These are phyloP conservation scores for Carduelis carduelis DNA, from an alignment of 2,797 vertebrate species.

Conservation along the genomic window DNA sequence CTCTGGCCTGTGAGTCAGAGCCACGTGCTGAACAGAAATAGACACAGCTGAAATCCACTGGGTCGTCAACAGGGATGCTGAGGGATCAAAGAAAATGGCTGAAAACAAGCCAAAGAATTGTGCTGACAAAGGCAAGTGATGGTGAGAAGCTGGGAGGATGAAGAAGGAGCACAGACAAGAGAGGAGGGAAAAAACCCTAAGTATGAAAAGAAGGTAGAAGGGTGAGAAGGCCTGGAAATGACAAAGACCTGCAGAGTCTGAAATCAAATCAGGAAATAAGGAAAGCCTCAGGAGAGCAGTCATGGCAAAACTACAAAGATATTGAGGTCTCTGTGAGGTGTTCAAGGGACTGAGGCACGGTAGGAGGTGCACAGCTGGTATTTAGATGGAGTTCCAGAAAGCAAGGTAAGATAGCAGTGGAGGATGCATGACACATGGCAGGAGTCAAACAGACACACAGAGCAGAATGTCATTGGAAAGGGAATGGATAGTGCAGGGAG, in stretches of 20 bases:
- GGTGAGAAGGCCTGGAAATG: not conserved
- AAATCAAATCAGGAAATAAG: not conserved
- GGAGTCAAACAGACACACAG: not conserved
- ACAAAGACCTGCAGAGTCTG: not conserved
- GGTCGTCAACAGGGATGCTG: not conserved
- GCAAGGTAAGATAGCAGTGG: not conserved
- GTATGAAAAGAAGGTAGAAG: not conserved
- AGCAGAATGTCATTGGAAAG: not conserved
- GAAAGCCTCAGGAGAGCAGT: not conserved
- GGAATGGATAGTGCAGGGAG: not conserved
- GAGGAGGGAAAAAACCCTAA: not conserved
- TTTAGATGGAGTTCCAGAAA: not conserved
- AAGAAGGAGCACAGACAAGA: not conserved
- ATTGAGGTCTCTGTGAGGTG: not conserved
- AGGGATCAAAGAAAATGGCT: not conserved
- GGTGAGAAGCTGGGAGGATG: not conserved
- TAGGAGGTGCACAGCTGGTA: not conserved
- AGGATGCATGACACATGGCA: not conserved
- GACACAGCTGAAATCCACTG: not conserved
- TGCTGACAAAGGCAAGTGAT: not conserved
- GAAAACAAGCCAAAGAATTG: not conserved
- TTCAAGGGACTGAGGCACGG: fast-evolving
- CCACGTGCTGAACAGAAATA: not conserved
- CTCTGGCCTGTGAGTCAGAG: not conserved
- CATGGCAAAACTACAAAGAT: not conserved